Base-by-base conservation (phyloP, 2,888 invertebrate genomes). In the Scaptomyza parva region DNA sequence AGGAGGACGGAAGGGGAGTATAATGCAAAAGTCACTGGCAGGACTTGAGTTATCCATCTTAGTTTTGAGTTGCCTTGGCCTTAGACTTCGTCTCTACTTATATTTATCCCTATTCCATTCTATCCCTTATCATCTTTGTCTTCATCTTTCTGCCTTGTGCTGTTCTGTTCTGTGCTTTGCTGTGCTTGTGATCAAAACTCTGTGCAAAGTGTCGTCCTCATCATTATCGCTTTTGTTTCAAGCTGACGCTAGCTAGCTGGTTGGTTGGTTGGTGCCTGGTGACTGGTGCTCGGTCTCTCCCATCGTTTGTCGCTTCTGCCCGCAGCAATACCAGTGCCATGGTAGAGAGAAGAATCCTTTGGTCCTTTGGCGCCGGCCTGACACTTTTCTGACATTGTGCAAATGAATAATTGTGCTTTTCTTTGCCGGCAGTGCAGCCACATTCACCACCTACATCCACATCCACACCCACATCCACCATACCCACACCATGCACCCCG, bases 361-460 rank as follows among this genome's bases (percentile, higher is more conserved):
- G 89, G 86, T 84, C 88, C 88, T 88, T 85, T 87, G 86, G 81
- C 78, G 86, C 83, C 88, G 72, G 69, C 88, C 85, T 88, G 84
- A 88, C 88, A 89, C 84, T 85, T 85, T 86, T 89, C 87, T 87
- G 88, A 87, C 87, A 84, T 86, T 84, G 80, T 86, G 84, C 86
- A 82, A 89, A 90, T 89, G 89, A 89, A 89, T 90, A 90, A 90
- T 90, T 90, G 90, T 87, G 89, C 90, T 88, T 89, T 89, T 83
- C 83, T 88, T 79, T 90, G 78, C 85, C 68, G 71, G 54, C 67
- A 71, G 62, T 69, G 54, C 67, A 64, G 35, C 35, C 35, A 35
- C 35, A 35, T 35, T 35, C 14, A 47, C 48, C 45, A 54, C 44
- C 26, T 39, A 20, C 51, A 18, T 9, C 37, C 48, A 8, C 41